Base-by-base conservation (phyloP, 2,888 invertebrate species). In the Apamea sordens region DNA sequence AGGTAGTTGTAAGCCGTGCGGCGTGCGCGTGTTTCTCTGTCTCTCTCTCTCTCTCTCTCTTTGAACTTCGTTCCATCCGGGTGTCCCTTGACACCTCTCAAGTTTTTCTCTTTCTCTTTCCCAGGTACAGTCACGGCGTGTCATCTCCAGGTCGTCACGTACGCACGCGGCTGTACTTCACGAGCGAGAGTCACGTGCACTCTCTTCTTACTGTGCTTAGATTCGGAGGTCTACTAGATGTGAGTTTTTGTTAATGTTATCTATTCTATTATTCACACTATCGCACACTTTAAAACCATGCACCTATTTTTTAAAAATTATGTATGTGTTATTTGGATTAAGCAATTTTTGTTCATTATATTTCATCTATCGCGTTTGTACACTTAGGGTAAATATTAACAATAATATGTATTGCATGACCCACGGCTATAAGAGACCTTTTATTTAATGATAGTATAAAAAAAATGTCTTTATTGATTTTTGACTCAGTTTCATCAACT, bases 141-240 rank as follows among this genome's bases (percentile, higher is more conserved):
- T 99, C 99, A 64, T 99, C 99, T 91, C 99, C 99, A 47, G 99
- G 99, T 69, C 97, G 99, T 67, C 99, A 99, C 97, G 99, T 99
- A 47, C 97, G 99, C 86, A 99, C 99, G 13, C 98, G 99, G n/a
- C 97, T 99, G 65, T 99, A 99, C 97, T 99, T 99, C 95, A 99
- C 99, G 4, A 99, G 99, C 94, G 99, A 99, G 97, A 99, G 99
- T 93, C 99, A 99, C 96, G 99, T 99, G 84, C 99, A 99, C 96
- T 99, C 99, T 18, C 96, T 99, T 84, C 98, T 99, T 86, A 99
- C 99, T 6, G 99, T 99, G 80, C 97, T 99, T 73, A 97, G 99
- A 86, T 99, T 98, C 94, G 99, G 99, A 21, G 99, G 99, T 41
- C 96, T 99, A 76, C 97, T 99, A 18, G 98, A 99, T 94, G 99